Conservation (phyloP, 2,113 vertebrate genomes). For the Oceanodroma tethys region DNA sequence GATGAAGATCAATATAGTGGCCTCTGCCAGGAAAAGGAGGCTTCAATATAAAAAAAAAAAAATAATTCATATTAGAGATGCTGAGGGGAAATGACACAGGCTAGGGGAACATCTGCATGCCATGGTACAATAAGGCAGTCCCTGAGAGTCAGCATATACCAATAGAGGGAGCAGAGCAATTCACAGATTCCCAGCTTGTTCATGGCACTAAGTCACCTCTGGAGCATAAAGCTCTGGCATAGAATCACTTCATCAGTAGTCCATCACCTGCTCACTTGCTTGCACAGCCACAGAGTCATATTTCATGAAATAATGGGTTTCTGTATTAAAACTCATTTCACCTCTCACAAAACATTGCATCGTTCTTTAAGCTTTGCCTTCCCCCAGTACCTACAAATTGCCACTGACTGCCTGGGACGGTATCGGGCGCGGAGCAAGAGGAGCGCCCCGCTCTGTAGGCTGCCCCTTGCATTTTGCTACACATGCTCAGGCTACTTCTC, state of each 20-base stretch:
- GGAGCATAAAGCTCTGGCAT: background rate
- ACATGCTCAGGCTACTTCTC: background rate
- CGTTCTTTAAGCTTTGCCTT: background rate
- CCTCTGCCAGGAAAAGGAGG: background rate
- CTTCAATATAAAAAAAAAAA: background rate
- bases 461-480: background rate
- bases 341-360: background rate
- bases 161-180: background rate
- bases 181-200: background rate
- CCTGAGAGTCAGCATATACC: background rate
- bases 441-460: background rate
- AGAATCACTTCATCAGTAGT: fast-evolving
- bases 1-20: background rate
- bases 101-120: background rate
- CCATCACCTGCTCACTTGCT: background rate
- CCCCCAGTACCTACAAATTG: fast-evolving
- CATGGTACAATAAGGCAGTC: background rate
- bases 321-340: background rate
- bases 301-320: background rate
- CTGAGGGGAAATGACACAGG: background rate
- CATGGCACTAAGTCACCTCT: background rate
- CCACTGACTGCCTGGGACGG: fast-evolving
- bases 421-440: background rate
- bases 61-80: background rate
- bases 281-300: background rate